These are phyloP conservation scores for Palaemon carinicauda DNA, from an alignment of 1,140 invertebrate species.

Conservation along the genomic window DNA sequence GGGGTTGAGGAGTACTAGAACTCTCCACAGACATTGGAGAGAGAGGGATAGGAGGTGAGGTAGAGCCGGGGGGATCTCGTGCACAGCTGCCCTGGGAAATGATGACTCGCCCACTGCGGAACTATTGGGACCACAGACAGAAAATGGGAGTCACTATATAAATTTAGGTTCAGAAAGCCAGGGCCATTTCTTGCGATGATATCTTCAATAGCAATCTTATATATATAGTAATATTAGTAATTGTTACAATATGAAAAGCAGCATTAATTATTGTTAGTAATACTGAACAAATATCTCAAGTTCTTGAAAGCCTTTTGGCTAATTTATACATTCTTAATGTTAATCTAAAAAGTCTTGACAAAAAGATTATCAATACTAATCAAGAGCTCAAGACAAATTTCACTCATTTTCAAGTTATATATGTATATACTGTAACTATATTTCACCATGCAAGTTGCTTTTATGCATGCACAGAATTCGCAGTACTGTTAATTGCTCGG, in stretches of 20 bases:
- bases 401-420: too few species aligned
- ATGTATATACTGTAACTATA: neutral
- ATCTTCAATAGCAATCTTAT: neutral
- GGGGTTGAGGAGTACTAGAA: constrained; percentile 49
- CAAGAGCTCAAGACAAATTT: too few species aligned
- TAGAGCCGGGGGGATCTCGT: constrained; percentile 44
- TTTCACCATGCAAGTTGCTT: neutral
- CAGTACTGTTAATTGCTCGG: too few species aligned
- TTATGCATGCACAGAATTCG: too few species aligned
- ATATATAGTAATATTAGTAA: neutral
- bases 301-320: too few species aligned
- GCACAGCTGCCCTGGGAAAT: constrained; percentile 43
- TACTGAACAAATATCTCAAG: too few species aligned
- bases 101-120: constrained; percentile 52
- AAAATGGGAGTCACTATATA: constrained; percentile 38
- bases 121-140: constrained; percentile 48
- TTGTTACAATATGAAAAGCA: too few species aligned
- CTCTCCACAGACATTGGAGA: constrained; percentile 52
- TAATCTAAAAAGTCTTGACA: too few species aligned
- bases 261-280: too few species aligned
- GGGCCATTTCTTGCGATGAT: constrained; percentile 3
- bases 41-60: constrained; percentile 35
- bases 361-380: too few species aligned
- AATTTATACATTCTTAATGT: too few species aligned
- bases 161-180: neutral